Evolutionary conservation across 2,797 vertebrate genomes (phyloP).

Genomic region (Spatula versicolor): DNA sequence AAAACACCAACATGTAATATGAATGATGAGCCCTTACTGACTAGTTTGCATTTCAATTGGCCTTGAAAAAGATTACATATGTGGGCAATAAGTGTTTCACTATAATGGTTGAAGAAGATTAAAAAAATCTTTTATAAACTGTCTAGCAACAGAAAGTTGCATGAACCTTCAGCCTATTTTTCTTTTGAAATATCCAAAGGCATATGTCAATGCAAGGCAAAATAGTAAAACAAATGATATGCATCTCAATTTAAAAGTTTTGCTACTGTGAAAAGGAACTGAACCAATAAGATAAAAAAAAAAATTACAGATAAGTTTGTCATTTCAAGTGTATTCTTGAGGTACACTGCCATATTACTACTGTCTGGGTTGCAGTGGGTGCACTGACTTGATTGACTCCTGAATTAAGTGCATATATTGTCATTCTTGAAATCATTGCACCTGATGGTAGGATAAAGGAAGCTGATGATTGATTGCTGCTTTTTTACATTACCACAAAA

Average conservation of each 20-base stretch:
- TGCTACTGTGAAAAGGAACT: not conserved
- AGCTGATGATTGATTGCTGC: not conserved
- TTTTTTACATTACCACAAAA: not conserved
- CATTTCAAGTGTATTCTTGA: not conserved
- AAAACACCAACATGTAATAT: slow-evolving; percentile 56
- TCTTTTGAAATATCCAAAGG: not conserved
- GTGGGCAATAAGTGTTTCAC: slow-evolving; percentile 45
- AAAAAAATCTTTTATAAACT: not conserved
- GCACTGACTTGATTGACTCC: not conserved
- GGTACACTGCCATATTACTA: not conserved
- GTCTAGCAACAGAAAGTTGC: slow-evolving; percentile 34
- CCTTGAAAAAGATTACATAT: slow-evolving; percentile 50
- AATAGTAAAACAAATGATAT: not conserved
- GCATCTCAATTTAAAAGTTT: not conserved
- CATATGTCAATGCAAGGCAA: not conserved
- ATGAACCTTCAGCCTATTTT: not conserved
- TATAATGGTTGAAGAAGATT: slow-evolving; percentile 43
- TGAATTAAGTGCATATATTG: not conserved
- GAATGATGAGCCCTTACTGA: slow-evolving; percentile 61
- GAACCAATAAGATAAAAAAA: not conserved
- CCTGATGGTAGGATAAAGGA: not conserved
- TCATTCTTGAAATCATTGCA: not conserved
- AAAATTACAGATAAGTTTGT: not conserved
- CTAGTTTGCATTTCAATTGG: slow-evolving; percentile 70
- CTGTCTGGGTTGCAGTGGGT: not conserved